These are phyloP conservation scores for Ochotona curzoniae DNA, from an alignment of 2,113 vertebrate genomes.

Conservation along the genomic window DNA sequence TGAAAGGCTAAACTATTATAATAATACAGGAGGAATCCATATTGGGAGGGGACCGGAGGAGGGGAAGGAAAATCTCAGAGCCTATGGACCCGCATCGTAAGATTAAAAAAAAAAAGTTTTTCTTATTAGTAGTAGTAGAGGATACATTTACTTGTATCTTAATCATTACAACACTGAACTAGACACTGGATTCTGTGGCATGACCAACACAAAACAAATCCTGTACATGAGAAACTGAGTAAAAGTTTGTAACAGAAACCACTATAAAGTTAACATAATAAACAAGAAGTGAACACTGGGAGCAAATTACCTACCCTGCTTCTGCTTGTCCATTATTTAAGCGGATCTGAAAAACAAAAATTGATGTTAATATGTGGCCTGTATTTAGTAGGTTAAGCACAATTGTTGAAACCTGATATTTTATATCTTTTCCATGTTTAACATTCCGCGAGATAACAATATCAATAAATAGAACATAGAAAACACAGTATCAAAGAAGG, in stretches of 20 bases:
- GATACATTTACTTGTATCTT: background rate
- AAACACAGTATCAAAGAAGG: no score
- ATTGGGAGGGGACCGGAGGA: no score
- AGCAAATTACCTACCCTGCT: constrained; percentile 59
- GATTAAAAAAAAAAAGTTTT: background rate
- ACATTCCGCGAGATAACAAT: no score
- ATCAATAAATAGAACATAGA: no score
- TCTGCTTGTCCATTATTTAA: constrained; percentile 60
- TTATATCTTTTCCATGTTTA: no score
- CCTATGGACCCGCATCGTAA: no score
- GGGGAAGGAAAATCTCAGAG: no score
- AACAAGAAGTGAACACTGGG: background rate
- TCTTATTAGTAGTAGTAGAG: background rate
- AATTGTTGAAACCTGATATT: background rate
- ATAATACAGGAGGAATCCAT: no score
- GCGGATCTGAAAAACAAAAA: constrained; percentile 60
- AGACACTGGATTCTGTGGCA: background rate
- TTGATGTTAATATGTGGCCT: background rate
- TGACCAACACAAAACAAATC: background rate
- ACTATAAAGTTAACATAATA: background rate
- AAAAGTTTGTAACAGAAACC: background rate
- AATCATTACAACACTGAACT: background rate
- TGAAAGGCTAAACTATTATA: no score
- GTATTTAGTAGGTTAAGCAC: background rate
- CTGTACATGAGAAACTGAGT: background rate